phyloP scores from a whole-genome alignment of 2,888 invertebrate genomes.

The Eubasilissa splendida region DNA sequence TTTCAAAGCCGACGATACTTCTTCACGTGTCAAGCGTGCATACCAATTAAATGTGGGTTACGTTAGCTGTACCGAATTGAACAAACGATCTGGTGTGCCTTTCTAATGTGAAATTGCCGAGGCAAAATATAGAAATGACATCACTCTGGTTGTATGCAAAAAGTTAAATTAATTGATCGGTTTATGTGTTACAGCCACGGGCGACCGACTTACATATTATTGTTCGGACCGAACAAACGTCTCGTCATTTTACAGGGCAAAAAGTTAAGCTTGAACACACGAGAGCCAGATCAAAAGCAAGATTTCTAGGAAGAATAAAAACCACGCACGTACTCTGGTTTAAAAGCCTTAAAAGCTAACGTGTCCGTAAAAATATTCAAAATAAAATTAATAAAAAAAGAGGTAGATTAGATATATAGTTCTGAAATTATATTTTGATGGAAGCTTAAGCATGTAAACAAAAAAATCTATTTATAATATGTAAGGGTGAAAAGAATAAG shows the following conservation, averaged over 20 bases:
- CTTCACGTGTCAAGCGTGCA: no score
- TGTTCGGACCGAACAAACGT: not conserved
- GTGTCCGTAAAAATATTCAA: not conserved
- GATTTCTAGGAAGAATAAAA: not conserved
- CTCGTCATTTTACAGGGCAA: not conserved
- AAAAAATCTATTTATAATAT: no score
- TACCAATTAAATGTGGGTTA: conserved; percentile 17
- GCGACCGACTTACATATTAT: not conserved
- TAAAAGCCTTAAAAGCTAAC: not conserved
- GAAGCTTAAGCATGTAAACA: no score
- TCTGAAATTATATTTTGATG: no score
- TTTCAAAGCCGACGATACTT: no score
- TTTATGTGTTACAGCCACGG: conserved; percentile 3
- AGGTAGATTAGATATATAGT: no score
- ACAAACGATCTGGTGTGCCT: not conserved
- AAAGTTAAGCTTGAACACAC: not conserved
- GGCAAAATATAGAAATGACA: conserved; percentile 18
- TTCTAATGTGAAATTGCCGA: conserved; percentile 30
- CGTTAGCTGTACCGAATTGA: conserved; percentile 16
- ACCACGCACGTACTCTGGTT: not conserved
- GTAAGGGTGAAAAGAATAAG: no score
- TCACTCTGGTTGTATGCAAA: conserved; percentile 2
- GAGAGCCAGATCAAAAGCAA: conserved; percentile 3
- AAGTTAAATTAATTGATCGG: conserved; percentile 24
- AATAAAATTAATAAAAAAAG: no score